Conservation (phyloP, 2,113 vertebrate species). For the Laticauda colubrina region DNA sequence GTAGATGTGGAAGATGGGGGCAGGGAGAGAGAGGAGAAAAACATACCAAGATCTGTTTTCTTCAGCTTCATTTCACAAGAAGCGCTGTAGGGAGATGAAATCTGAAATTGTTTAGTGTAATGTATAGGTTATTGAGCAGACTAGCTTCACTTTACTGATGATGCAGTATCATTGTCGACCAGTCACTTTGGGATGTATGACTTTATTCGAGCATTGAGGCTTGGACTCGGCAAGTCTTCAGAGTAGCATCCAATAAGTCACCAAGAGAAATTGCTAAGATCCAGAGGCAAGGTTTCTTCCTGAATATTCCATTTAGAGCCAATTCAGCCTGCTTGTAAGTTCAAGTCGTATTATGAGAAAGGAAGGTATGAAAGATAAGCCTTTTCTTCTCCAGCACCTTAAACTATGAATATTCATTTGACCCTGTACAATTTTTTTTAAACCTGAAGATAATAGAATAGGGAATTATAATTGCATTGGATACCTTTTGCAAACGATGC, state of each 20-base stretch:
- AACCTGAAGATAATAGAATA: not conserved
- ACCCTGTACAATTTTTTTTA: not conserved
- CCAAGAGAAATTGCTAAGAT: conserved; percentile 38
- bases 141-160: conserved; percentile 64
- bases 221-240: conserved; percentile 53
- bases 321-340: conserved; percentile 11
- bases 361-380: not conserved
- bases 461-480: conserved; percentile 11
- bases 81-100: conserved; percentile 67
- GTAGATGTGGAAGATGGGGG: conserved; percentile 59
- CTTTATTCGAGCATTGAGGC: conserved; percentile 59
- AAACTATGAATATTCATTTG: conserved; percentile 22
- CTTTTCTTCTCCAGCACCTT: not conserved
- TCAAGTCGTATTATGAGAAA: not conserved
- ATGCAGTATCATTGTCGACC: conserved; percentile 55
- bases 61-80: conserved; percentile 73
- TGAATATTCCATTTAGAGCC: conserved; percentile 26
- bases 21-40: not conserved
- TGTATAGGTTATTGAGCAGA: conserved; percentile 48
- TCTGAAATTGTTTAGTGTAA: conserved; percentile 63
- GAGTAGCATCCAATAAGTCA: conserved; percentile 43
- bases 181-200: conserved; percentile 45
- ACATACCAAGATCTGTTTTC: conserved; percentile 73
- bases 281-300: conserved; percentile 23
- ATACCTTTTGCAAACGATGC: not conserved